These are phyloP conservation scores for Poicephalus gulielmi DNA, from an alignment of 2,113 vertebrate species.

Conservation along the genomic window DNA sequence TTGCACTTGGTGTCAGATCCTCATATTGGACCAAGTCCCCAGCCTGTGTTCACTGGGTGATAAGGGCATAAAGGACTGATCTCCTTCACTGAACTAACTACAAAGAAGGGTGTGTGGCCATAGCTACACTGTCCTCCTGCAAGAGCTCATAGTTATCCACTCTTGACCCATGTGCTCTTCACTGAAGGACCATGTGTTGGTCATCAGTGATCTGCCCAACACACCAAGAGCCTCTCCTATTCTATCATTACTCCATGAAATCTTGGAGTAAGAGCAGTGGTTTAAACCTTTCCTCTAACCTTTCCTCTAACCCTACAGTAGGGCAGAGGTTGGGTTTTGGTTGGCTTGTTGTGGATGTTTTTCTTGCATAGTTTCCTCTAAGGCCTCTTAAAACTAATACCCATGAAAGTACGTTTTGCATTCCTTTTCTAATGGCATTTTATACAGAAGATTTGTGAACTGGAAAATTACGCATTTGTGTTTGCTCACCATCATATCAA, in stretches of 20 bases:
- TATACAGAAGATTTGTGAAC: background rate
- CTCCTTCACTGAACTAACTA: background rate
- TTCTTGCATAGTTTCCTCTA: background rate
- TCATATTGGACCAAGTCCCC: background rate
- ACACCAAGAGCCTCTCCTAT: background rate
- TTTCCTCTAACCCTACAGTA: background rate
- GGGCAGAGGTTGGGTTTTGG: background rate
- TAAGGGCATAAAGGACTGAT: background rate
- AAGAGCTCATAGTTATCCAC: rapidly evolving
- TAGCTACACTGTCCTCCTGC: background rate
- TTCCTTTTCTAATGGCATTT: background rate
- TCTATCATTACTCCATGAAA: background rate
- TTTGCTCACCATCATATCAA: background rate
- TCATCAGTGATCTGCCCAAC: background rate
- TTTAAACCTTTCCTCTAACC: background rate
- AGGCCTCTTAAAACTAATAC: background rate
- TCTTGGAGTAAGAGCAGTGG: background rate
- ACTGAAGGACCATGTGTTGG: rapidly evolving
- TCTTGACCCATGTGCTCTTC: background rate
- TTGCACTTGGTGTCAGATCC: background rate
- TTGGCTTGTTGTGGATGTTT: background rate
- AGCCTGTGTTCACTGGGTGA: background rate
- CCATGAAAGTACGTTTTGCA: background rate
- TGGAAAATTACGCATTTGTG: background rate
- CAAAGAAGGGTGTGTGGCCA: background rate